Evolutionary conservation across 2,113 vertebrate genomes (phyloP), one percentile per base, ranked within the genome.

Genomic region (Picathartes gymnocephalus): DNA sequence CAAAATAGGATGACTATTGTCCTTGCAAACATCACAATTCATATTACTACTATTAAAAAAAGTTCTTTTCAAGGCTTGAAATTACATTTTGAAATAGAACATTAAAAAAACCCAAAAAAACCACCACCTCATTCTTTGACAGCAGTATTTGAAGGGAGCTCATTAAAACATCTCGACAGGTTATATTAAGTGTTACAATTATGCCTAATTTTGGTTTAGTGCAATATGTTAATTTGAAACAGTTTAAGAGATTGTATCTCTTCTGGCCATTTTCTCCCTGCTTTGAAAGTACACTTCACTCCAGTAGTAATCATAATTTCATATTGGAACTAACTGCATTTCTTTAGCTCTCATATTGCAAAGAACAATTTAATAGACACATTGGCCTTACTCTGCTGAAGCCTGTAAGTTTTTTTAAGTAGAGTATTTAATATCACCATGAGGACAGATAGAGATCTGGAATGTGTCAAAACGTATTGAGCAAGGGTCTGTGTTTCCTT

Each of bases 121-220:
- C n/a, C n/a, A n/a, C n/a, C n/a, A 14, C 30, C 30, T 25, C 2
- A 0, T 79, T 42, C 24, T 78, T 88, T 76, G 53, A 48, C 25
- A 89, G 48, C 79, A 89, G 31, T 92, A 79, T 86, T 68, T 93
- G 40, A 97, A 76, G 2, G 4, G 45, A 79, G 18, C 54, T 89
- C 62, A 57, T 96, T 95, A 85, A 91, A 94, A 54, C n/a, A 69
- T 79, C 77, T 87, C 91, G 86, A 91, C 81, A 91, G 66, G 73
- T 87, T 89, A 51, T 53, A 81, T 87, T 87, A 94, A 95, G 65
- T 85, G 58, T 54, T 85, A 61, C 50, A 82, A 90, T 95, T 94
- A 91, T n/a, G 25, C 15, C 50, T 89, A 87, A 91, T 95, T 94
- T 96, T 44, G 33, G 50, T 87, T 90, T 76, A 80, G 86, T 85